These are phyloP conservation scores for Periphyllus acericola DNA, from an alignment of 2,888 invertebrate genomes.

Conservation along the genomic window DNA sequence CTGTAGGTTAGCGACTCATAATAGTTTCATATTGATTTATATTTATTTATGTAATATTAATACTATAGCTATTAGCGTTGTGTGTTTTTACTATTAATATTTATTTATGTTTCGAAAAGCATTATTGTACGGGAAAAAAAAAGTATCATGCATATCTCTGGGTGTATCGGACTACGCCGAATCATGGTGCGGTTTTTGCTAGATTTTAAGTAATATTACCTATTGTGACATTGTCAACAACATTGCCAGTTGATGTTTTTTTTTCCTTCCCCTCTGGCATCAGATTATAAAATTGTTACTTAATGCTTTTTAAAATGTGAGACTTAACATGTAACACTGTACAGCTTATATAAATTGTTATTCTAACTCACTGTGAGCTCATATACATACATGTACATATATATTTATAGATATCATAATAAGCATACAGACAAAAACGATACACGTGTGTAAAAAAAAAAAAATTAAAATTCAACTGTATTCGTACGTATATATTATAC, in stretches of 20 bases:
- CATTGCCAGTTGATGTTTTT: neutral
- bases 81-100: constrained; percentile 33
- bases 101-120: constrained; percentile 14
- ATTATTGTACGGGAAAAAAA: constrained; percentile 4
- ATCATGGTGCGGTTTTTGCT: neutral
- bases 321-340: no score
- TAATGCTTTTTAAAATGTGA: neutral
- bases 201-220: constrained; percentile 16
- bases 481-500: no score
- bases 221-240: neutral
- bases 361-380: no score
- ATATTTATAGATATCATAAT: no score
- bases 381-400: no score
- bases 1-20: neutral
- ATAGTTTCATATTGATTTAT: neutral
- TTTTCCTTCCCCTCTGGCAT: neutral
- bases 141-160: neutral
- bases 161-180: neutral
- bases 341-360: no score
- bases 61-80: neutral
- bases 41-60: constrained; percentile 8
- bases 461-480: no score
- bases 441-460: no score
- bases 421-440: no score
- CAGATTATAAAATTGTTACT: constrained; percentile 7